Conservation (phyloP, 2,113 vertebrate genomes). For the Campylomormyrus tamandua region DNA sequence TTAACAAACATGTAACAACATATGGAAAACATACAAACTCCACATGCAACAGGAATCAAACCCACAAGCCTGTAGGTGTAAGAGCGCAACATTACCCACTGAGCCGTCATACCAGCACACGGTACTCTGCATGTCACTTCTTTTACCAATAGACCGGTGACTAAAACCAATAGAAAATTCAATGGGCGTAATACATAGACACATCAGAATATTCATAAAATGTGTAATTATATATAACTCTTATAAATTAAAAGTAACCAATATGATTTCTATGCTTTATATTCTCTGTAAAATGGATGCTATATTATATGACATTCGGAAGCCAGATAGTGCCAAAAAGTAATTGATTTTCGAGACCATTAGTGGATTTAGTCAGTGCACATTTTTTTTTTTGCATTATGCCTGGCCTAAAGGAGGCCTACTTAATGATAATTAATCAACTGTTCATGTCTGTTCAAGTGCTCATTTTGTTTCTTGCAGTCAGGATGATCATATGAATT, state of each 20-base stretch:
- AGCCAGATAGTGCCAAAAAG: neutral
- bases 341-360: conserved; percentile 13
- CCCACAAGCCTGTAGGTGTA: neutral
- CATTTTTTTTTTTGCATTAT: neutral
- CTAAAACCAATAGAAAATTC: neutral
- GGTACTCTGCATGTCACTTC: neutral
- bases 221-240: neutral
- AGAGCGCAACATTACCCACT: neutral
- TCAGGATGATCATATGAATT: neutral
- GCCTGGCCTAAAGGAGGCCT: neutral
- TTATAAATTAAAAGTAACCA: neutral
- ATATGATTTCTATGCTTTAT: neutral
- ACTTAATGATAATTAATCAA: conserved; percentile 12
- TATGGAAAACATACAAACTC: neutral
- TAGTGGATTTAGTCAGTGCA: neutral
- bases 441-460: neutral
- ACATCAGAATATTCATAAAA: neutral
- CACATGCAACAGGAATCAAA: neutral
- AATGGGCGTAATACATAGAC: neutral
- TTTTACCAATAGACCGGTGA: neutral
- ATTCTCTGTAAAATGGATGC: neutral
- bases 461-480: neutral
- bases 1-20: neutral
- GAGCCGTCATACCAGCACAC: neutral
- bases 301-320: neutral